These are phyloP conservation scores for Synanthedon vespiformis DNA, from an alignment of 2,888 invertebrate genomes.

Conservation along the genomic window DNA sequence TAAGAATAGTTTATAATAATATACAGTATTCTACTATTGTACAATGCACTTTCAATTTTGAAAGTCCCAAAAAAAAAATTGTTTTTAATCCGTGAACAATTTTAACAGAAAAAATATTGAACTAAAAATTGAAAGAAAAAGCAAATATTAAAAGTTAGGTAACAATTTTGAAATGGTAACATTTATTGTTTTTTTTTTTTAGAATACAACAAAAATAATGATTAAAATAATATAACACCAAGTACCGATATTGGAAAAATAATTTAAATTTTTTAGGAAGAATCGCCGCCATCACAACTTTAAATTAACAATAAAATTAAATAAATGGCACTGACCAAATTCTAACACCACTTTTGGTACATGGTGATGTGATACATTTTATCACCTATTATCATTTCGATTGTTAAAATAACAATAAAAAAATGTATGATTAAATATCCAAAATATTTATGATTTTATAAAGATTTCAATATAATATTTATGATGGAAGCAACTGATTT, in stretches of 20 bases:
- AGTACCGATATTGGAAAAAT: slow-evolving; percentile 53
- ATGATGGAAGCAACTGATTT: slow-evolving; percentile 61
- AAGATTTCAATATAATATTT: slow-evolving; percentile 21
- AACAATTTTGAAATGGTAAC: slow-evolving; percentile 40
- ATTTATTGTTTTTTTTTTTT: slow-evolving; percentile 37
- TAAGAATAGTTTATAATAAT: slow-evolving; percentile 63
- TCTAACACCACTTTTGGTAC: slow-evolving; percentile 51
- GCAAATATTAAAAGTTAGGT: slow-evolving; percentile 20
- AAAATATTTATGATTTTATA: slow-evolving; percentile 40
- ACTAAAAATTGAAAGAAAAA: slow-evolving; percentile 1
- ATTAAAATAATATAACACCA: slow-evolving; percentile 49
- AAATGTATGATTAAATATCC: slow-evolving; percentile 41
- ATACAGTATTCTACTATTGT: slow-evolving; percentile 63
- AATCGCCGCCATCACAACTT: slow-evolving; percentile 38
- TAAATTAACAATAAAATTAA: slow-evolving; percentile 57
- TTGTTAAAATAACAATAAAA: slow-evolving; percentile 41
- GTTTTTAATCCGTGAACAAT: slow-evolving; percentile 27
- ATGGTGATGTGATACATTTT: slow-evolving; percentile 37
- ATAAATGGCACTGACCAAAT: slow-evolving; percentile 68
- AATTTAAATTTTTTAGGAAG: slow-evolving; percentile 48
- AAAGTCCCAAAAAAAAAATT: slow-evolving; percentile 32
- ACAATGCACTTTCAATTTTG: slow-evolving; percentile 50
- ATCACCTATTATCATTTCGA: slow-evolving; percentile 28
- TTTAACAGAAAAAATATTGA: slow-evolving; percentile 12
- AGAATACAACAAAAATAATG: slow-evolving; percentile 23